Evolutionary conservation across 2,888 invertebrate species (phyloP), one percentile per base, ranked within the genome.

Genomic region (Ochropleura plecta): DNA sequence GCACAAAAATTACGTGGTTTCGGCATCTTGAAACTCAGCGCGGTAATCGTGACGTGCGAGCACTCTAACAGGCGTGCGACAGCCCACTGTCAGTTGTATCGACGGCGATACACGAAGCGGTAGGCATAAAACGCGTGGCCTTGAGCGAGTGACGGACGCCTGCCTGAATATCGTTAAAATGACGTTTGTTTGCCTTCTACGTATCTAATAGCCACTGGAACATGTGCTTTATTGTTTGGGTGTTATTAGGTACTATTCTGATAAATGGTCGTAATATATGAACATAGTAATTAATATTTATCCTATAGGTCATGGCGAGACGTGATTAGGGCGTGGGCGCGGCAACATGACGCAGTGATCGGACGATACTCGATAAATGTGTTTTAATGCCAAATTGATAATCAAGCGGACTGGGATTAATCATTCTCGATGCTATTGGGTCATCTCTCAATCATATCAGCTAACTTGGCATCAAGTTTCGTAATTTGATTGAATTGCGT

Each of bases 291-390:
- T 79, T 73, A 67, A 64, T 67, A 78, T 55, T 46, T 76, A 59
- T 81, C 53, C 57, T 62, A 62, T 60, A 64, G 70, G 76, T 68
- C 40, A 76, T 68, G 70, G 40, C n/a, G 70, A 55, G 49, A 53
- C 51, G 70, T 81, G 81, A 74, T 70, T 62, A 55, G 64, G 40
- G 62, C 64, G 72, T 82, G 72, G 81, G 76, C 48, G 69, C 62
- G 82, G 62, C 51, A 48, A 70, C 55, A 62, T 76, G 81, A 78
- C 78, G 75, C 62, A 46, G 18, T 51, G 62, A 66, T 81, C 62
- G 67, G 44, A 60, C 60, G 73, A 71, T 60, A 78, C 30, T 70
- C 63, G 57, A 74, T 65, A 49, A 63, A 70, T 63, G 53, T 53
- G 60, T 57, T 80, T 70, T 75, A 60, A 83, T 66, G 71, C 14